A percentile compares a stretch with the other conserved stretches of the same genome.
These are phyloP conservation scores for Meganola albula DNA, from an alignment of 2,888 invertebrate species.

Conservation along the genomic window DNA sequence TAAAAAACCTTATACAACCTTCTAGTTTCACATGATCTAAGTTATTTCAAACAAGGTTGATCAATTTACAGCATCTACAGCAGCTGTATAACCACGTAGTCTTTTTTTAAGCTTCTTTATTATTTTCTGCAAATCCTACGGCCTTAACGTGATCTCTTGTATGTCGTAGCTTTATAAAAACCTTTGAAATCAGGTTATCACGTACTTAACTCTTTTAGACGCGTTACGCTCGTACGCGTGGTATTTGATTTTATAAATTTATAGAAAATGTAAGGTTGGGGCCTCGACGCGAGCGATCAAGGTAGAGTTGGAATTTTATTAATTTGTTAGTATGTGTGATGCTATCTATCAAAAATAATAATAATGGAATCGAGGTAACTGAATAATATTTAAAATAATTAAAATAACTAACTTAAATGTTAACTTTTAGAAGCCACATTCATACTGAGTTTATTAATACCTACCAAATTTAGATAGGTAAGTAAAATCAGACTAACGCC, in stretches of 20 bases:
- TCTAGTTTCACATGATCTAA: no score
- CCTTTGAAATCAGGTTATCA: constrained; percentile 32
- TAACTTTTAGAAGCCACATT: no score
- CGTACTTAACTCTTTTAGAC: constrained; percentile 29
- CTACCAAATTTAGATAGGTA: no score
- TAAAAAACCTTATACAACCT: no score
- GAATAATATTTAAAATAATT: no score
- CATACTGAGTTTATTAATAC: no score
- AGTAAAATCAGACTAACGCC: no score
- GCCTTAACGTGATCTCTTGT: constrained; percentile 27
- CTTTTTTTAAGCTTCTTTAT: constrained; percentile 23
- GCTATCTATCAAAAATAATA: no score
- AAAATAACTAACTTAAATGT: no score
- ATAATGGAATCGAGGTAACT: no score
- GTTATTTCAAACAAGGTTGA: no score
- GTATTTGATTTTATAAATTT: constrained; percentile 22
- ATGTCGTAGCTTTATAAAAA: constrained; percentile 21
- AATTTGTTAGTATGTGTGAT: constrained; percentile 1
- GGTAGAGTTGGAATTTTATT: constrained; percentile 2
- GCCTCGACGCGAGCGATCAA: constrained; percentile 14
- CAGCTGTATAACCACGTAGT: constrained; percentile 25
- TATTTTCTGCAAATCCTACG: constrained; percentile 10
- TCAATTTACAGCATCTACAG: no score
- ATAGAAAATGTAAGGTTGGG: constrained; percentile 21
- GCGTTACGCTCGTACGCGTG: constrained; percentile 41